phyloP scores from a whole-genome alignment of 2,888 invertebrate species.

The Pristionchus arcanus region DNA sequence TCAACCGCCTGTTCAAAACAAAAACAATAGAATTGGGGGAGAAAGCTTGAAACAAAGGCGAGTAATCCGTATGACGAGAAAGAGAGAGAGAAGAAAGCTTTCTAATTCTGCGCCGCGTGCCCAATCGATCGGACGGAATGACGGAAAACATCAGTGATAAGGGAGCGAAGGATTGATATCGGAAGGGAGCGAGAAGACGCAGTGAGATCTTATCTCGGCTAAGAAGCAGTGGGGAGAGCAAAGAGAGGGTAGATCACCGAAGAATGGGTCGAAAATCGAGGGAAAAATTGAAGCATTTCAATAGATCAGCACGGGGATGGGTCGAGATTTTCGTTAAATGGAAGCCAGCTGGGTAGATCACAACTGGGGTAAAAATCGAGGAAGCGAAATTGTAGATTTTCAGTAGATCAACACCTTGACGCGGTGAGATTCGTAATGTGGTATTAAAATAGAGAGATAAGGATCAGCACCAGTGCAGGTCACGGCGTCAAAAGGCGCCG shows the following conservation, averaged over 20 bases:
- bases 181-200: background rate
- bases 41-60: background rate
- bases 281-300: background rate
- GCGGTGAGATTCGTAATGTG: background rate
- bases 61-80: background rate
- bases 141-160: slow-evolving; percentile 29
- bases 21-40: background rate
- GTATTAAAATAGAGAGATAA: background rate
- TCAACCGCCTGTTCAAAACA: background rate
- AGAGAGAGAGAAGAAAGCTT: too few species aligned
- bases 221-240: background rate
- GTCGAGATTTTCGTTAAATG: too few species aligned
- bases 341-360: slow-evolving; percentile 26
- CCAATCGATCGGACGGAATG: slow-evolving; percentile 4
- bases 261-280: background rate
- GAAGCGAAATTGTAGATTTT: background rate
- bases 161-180: background rate
- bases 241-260: background rate
- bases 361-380: too few species aligned
- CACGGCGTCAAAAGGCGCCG: background rate
- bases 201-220: background rate
- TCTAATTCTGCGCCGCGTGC: background rate
- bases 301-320: background rate
- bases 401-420: background rate
- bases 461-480: background rate